Evolutionary conservation across 2,888 invertebrate species (phyloP).

Genomic region (Cerastis leucographa): DNA sequence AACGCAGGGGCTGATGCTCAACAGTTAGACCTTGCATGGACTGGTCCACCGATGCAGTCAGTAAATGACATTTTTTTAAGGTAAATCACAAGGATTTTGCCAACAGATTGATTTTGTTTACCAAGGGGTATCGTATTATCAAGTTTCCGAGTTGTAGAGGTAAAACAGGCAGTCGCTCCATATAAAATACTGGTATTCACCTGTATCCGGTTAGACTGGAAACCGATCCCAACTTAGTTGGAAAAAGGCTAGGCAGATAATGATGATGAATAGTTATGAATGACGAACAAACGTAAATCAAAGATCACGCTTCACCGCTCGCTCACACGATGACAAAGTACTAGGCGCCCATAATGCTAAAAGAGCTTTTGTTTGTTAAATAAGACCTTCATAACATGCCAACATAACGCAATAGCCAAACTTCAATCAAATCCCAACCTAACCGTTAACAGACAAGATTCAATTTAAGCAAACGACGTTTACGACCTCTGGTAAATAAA

Average conservation of each 20-base stretch:
- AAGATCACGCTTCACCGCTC: constrained; percentile 54
- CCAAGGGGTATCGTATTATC: background rate
- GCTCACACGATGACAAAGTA: constrained; percentile 57
- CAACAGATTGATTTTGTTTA: background rate
- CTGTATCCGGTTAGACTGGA: background rate
- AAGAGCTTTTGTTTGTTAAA: constrained; percentile 70
- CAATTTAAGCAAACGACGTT: constrained; percentile 57
- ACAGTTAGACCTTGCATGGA: background rate
- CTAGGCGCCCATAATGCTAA: constrained; percentile 65
- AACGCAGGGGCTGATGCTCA: background rate
- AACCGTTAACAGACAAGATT: constrained; percentile 61
- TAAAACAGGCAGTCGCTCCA: background rate
- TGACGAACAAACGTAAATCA: constrained; percentile 32
- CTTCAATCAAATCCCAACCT: constrained; percentile 66
- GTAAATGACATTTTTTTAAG: background rate
- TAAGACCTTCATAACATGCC: constrained; percentile 70
- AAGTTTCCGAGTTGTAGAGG: background rate
- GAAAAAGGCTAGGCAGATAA: background rate
- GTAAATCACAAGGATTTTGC: background rate
- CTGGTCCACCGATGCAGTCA: background rate
- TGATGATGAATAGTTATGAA: constrained; percentile 4
- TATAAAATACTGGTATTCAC: background rate
- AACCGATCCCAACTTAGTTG: background rate
- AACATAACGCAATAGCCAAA: constrained; percentile 65
- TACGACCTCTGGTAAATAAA: constrained; percentile 63